These are phyloP conservation scores for Subanguina moxae DNA, from an alignment of 1,140 invertebrate species.

Conservation along the genomic window DNA sequence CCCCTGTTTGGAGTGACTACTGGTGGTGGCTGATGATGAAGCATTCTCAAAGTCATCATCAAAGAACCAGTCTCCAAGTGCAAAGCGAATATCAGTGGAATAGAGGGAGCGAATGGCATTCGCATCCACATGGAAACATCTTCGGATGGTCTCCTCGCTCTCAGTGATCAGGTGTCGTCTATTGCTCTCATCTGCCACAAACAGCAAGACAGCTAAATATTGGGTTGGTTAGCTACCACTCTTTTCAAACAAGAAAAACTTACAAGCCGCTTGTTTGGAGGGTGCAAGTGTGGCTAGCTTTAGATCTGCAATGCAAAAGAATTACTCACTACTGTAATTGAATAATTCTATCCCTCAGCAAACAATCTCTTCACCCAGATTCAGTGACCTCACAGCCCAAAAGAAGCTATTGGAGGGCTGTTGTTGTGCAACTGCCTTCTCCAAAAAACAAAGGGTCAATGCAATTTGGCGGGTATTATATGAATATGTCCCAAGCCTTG, in stretches of 20 bases:
- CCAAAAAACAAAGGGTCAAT: no score
- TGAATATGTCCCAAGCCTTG: no score
- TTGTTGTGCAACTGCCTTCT: no score
- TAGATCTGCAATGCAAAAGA: neutral
- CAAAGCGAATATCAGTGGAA: neutral
- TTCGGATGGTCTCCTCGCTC: neutral
- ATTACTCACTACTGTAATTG: no score
- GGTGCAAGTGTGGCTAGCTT: neutral
- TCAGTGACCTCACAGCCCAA: no score
- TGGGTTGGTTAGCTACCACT: no score
- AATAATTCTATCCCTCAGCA: no score
- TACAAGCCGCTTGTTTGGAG: neutral
- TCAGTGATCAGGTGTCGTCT: neutral
- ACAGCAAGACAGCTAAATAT: neutral
- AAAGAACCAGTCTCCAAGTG: neutral
- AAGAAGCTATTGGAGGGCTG: no score
- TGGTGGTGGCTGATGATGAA: neutral
- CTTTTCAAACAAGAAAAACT: no score
- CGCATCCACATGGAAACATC: neutral
- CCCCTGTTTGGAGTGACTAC: neutral
- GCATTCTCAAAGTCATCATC: neutral
- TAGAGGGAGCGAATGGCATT: neutral
- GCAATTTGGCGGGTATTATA: no score
- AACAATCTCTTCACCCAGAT: no score
- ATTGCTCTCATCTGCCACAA: neutral